Conservation (phyloP, 1,140 invertebrate species). For the Augochlora pura region DNA sequence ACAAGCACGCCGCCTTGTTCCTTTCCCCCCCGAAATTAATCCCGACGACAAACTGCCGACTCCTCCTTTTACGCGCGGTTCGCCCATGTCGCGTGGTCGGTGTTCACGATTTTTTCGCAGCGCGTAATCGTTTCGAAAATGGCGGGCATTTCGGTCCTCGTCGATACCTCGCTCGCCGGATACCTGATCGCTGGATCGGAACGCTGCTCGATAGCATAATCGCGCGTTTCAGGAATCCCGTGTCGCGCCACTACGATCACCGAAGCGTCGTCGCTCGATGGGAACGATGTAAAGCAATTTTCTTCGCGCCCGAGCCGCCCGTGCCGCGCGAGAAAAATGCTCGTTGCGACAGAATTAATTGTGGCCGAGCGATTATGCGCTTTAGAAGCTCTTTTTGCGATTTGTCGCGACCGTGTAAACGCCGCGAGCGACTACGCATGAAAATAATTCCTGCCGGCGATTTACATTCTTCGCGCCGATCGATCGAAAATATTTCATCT, state of each 20-base stretch:
- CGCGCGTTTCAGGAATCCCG: conserved; percentile 12
- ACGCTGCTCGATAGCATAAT: conserved; percentile 10
- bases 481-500: neutral
- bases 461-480: neutral
- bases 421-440: neutral
- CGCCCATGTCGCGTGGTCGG: no score
- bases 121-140: no score
- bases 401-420: neutral
- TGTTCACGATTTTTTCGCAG: no score
- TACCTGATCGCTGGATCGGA: neutral
- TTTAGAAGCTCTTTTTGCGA: conserved; percentile 17
- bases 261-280: neutral
- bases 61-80: no score
- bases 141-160: no score
- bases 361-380: conserved; percentile 3
- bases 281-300: conserved; percentile 10
- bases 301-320: neutral
- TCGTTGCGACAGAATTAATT: conserved; percentile 31
- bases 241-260: neutral
- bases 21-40: no score
- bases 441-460: neutral
- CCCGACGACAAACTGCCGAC: no score
- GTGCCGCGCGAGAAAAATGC: conserved; percentile 9
- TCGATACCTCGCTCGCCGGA: no score
- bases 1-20: no score